These are phyloP conservation scores for Lycaena phlaeas DNA, from an alignment of 2,888 invertebrate species.

Conservation along the genomic window DNA sequence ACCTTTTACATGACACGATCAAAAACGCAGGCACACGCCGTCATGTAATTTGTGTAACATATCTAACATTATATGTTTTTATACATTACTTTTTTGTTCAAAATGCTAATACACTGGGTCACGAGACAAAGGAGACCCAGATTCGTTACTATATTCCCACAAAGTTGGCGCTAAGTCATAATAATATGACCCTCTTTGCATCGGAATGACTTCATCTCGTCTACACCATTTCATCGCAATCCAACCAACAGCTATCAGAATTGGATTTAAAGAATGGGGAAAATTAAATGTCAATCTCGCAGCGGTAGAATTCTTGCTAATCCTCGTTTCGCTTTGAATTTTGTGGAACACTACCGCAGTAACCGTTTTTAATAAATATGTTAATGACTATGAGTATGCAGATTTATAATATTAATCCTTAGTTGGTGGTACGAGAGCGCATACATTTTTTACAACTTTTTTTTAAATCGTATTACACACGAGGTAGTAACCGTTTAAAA, in stretches of 20 bases:
- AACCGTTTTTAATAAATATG: neutral
- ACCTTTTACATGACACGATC: too few relatives aligned
- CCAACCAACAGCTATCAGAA: conserved; percentile 13
- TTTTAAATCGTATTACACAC: too few relatives aligned
- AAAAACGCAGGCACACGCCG: too few relatives aligned
- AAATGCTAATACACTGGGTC: neutral
- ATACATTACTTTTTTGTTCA: too few relatives aligned
- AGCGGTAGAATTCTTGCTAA: too few relatives aligned
- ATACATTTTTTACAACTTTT: too few relatives aligned
- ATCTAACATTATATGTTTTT: too few relatives aligned
- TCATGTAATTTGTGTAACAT: too few relatives aligned
- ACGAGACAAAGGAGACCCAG: conserved; percentile 12
- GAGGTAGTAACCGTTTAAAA: too few relatives aligned
- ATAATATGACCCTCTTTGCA: conserved; percentile 20
- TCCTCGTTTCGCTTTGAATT: neutral
- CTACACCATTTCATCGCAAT: conserved; percentile 12
- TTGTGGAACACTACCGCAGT: too few relatives aligned
- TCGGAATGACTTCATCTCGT: conserved; percentile 18
- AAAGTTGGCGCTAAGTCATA: conserved; percentile 15
- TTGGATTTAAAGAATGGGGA: conserved; percentile 1
- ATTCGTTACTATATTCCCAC: conserved; percentile 18
- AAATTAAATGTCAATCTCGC: neutral
- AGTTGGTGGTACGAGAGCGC: too few relatives aligned
- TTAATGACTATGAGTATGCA: neutral
- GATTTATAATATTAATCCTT: too few relatives aligned